A percentile compares a stretch with the other conserved stretches of the same genome.
phyloP scores from a whole-genome alignment of 1,140 invertebrate species.

The Tigriopus japonicus region DNA sequence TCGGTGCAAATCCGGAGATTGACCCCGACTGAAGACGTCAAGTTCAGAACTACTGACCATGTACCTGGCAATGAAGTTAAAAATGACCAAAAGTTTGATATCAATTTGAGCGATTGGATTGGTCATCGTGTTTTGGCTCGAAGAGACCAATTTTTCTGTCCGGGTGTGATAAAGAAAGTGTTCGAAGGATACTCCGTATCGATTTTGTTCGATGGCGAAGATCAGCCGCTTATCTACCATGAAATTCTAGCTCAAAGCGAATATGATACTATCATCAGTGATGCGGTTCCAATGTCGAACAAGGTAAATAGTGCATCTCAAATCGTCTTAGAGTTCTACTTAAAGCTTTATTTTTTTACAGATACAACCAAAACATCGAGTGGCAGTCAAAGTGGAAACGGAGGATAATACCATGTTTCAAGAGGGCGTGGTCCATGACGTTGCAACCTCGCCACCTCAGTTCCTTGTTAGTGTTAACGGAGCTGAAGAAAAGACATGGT shows the following conservation, averaged over 20 bases:
- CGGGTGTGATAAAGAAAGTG: constrained; percentile 48
- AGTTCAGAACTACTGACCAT: too few relatives aligned
- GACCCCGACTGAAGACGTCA: too few relatives aligned
- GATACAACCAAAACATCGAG: constrained; percentile 46
- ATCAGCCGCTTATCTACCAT: constrained; percentile 36
- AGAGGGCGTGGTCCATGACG: constrained; percentile 13
- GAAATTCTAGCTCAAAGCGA: constrained; percentile 46
- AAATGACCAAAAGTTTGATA: not conserved
- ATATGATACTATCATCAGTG: constrained; percentile 64
- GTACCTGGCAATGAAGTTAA: not conserved
- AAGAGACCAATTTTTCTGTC: constrained; percentile 54
- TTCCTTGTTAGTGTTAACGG: constrained; percentile 8
- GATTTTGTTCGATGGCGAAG: constrained; percentile 49
- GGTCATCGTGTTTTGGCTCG: constrained; percentile 74
- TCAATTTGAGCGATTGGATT: constrained; percentile 75
- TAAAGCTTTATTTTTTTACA: constrained; percentile 59
- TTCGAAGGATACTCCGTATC: constrained; percentile 42
- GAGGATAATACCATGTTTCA: constrained; percentile 20
- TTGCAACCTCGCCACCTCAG: not conserved
- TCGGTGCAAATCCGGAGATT: too few relatives aligned
- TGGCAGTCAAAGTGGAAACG: constrained; percentile 47
- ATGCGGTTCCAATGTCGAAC: constrained; percentile 65
- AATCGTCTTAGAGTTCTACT: too few relatives aligned
- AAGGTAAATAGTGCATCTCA: too few relatives aligned
- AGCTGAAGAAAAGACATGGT: constrained; percentile 31